These are phyloP conservation scores for Drosophila orena DNA, from an alignment of 1,140 invertebrate species.

Conservation along the genomic window DNA sequence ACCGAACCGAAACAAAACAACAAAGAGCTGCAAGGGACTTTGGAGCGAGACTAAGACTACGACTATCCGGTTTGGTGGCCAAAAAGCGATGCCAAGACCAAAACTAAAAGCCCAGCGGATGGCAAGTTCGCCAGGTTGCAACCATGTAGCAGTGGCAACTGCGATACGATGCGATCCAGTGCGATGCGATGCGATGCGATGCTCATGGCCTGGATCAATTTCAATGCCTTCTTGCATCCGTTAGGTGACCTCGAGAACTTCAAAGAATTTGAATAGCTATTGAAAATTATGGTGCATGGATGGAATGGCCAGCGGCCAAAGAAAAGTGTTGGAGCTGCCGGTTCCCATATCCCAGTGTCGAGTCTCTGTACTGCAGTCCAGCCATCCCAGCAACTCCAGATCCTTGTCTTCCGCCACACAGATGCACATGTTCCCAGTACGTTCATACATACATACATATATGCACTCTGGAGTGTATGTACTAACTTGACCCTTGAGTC, in stretches of 20 bases:
- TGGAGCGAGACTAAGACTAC: neutral
- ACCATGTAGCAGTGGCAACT: constrained; percentile 41
- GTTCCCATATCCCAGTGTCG: constrained; percentile 46
- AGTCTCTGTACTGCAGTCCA: constrained; percentile 1
- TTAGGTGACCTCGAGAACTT: constrained; percentile 72
- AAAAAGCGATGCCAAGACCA: constrained; percentile 26
- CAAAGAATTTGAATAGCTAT: constrained; percentile 72
- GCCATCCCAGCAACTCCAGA: constrained; percentile 46
- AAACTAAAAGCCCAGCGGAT: constrained; percentile 19
- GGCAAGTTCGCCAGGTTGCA: constrained; percentile 11
- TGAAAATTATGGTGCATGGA: constrained; percentile 72
- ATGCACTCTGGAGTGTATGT: constrained; percentile 38
- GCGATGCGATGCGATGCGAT: constrained; percentile 47
- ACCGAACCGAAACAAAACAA: constrained; percentile 1
- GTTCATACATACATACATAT: constrained; percentile 13
- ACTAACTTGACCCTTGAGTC: constrained; percentile 50
- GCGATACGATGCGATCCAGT: constrained; percentile 46
- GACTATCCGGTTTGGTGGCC: constrained; percentile 46
- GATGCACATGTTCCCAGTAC: constrained; percentile 10
- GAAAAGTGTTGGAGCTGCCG: constrained; percentile 67
- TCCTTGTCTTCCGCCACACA: constrained; percentile 55
- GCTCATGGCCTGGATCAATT: constrained; percentile 70
- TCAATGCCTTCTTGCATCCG: constrained; percentile 68
- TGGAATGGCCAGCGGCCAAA: constrained; percentile 58
- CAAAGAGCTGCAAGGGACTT: constrained; percentile 44